Evolutionary conservation across 2,113 vertebrate species (phyloP).

Genomic region (Cynopterus brachyotis): DNA sequence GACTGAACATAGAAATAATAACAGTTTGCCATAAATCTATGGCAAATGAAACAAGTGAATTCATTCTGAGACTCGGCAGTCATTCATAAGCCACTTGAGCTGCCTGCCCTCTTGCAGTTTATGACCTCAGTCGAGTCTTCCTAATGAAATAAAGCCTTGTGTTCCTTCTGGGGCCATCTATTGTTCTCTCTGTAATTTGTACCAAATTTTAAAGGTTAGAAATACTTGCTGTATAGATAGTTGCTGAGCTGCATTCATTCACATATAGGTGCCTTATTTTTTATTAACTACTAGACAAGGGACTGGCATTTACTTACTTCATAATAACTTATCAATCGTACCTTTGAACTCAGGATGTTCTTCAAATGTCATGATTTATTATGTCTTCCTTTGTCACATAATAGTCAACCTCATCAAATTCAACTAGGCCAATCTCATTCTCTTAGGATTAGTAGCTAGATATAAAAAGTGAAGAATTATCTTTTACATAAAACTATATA

Average conservation of each 20-base stretch:
- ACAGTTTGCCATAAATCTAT: constrained; percentile 72
- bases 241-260: constrained; percentile 29
- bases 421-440: constrained; percentile 38
- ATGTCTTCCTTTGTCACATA: constrained; percentile 39
- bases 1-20: constrained; percentile 73
- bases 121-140: constrained; percentile 58
- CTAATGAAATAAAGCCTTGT: constrained; percentile 69
- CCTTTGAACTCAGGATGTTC: constrained; percentile 58
- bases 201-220: constrained; percentile 74
- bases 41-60: constrained; percentile 82
- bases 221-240: constrained; percentile 26
- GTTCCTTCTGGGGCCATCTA: constrained; percentile 49
- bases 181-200: constrained; percentile 67
- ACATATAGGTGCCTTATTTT: background rate
- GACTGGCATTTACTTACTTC: constrained; percentile 43
- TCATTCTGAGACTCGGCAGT: constrained; percentile 71
- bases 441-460: constrained; percentile 51
- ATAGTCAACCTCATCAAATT: constrained; percentile 51
- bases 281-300: constrained; percentile 31
- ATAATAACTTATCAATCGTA: constrained; percentile 8
- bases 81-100: constrained; percentile 68
- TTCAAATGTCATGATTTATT: constrained; percentile 53
- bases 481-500: constrained; percentile 25
- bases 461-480: constrained; percentile 54
- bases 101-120: constrained; percentile 46